Evolutionary conservation across 2,888 invertebrate species (phyloP).

Genomic region (Halocaridina rubra): DNA sequence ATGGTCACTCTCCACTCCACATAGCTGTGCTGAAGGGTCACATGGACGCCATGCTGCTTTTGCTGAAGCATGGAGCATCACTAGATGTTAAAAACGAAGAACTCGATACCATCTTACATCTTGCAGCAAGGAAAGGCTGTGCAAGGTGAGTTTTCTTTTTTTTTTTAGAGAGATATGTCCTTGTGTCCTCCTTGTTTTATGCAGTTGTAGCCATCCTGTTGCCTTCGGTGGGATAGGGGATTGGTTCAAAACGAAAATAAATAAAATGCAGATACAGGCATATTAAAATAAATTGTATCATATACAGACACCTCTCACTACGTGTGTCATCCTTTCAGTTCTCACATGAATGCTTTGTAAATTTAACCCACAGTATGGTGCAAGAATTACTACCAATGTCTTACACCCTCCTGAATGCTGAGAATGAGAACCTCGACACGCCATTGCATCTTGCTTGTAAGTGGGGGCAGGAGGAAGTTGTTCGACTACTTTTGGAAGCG

Average conservation of each 20-base stretch:
- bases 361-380: conserved; percentile 55
- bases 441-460: conserved; percentile 62
- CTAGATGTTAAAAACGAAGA: conserved; percentile 66
- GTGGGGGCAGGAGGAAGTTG: conserved; percentile 60
- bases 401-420: conserved; percentile 55
- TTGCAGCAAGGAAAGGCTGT: conserved; percentile 26
- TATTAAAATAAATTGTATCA: too few species aligned
- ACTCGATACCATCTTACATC: conserved; percentile 20
- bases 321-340: too few species aligned
- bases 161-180: too few species aligned
- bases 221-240: too few species aligned
- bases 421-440: conserved; percentile 63
- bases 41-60: conserved; percentile 69
- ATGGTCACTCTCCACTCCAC: conserved; percentile 75
- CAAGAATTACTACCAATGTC: conserved; percentile 38
- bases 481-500: conserved; percentile 67
- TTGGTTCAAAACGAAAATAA: too few species aligned
- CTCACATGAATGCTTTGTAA: too few species aligned
- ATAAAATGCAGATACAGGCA: too few species aligned
- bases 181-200: too few species aligned
- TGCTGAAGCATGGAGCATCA: conserved; percentile 70
- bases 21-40: conserved; percentile 76
- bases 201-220: too few species aligned
- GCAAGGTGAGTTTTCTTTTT: conserved; percentile 6
- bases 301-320: too few species aligned